These are phyloP conservation scores for Clarias batrachus DNA, from an alignment of 2,113 vertebrate genomes.

Conservation along the genomic window DNA sequence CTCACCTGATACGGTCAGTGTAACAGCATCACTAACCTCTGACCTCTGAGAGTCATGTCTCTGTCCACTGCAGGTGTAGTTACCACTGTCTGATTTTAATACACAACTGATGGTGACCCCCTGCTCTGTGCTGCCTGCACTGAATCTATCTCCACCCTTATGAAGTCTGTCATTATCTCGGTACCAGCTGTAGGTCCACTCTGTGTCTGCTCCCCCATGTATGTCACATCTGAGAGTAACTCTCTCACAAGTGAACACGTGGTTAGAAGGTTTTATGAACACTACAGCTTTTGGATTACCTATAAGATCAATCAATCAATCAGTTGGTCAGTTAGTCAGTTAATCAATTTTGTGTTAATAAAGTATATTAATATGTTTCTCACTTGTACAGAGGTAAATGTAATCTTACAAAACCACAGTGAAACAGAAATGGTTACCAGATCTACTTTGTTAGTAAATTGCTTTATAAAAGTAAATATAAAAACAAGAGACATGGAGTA, in stretches of 20 bases:
- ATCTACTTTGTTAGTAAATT: too few relatives aligned
- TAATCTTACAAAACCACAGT: background rate
- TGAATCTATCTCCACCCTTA: background rate
- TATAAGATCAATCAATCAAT: background rate
- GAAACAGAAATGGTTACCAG: background rate
- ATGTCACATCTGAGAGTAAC: background rate
- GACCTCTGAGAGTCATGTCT: background rate
- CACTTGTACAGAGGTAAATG: background rate
- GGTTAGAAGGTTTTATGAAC: background rate
- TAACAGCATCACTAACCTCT: background rate
- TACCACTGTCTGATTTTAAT: background rate
- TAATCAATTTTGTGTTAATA: background rate
- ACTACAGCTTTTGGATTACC: background rate
- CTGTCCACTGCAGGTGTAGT: background rate
- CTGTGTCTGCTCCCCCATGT: background rate
- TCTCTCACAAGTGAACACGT: background rate
- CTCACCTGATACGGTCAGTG: slow-evolving; percentile 1
- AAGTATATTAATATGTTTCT: background rate
- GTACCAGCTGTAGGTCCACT: background rate
- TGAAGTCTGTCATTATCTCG: background rate
- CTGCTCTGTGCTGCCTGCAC: background rate
- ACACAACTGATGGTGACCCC: background rate
- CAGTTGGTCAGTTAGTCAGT: too few relatives aligned
- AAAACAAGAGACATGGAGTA: too few relatives aligned
- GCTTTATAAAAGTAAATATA: too few relatives aligned